A percentile compares a stretch with the other conserved stretches of the same genome.
phyloP scores from a whole-genome alignment of 1,140 invertebrate genomes.

The Choristoneura fumiferana region DNA sequence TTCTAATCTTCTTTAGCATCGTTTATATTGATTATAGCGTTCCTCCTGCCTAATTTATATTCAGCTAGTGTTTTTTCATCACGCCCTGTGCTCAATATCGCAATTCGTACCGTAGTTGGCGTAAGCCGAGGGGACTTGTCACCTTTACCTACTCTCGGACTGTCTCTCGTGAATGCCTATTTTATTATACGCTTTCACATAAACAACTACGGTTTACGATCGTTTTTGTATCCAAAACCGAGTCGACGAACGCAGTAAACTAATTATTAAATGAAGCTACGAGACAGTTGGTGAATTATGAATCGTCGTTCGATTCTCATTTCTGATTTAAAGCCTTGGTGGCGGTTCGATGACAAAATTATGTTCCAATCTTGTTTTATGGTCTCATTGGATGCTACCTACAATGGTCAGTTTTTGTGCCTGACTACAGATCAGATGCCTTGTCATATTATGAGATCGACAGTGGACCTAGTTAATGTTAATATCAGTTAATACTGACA shows the following conservation, averaged over 20 bases:
- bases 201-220: slow-evolving; percentile 55
- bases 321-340: slow-evolving; percentile 37
- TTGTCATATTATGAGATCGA: too few relatives aligned
- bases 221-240: slow-evolving; percentile 44
- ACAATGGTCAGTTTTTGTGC: slow-evolving; percentile 46
- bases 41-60: slow-evolving; percentile 76
- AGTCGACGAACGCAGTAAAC: slow-evolving; percentile 38
- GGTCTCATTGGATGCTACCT: slow-evolving; percentile 38
- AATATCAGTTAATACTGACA: too few relatives aligned
- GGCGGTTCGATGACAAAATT: slow-evolving; percentile 47
- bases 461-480: too few relatives aligned
- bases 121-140: slow-evolving; percentile 69
- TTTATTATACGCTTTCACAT: slow-evolving; percentile 57
- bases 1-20: slow-evolving; percentile 77
- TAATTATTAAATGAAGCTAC: slow-evolving; percentile 41
- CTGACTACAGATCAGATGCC: neutral
- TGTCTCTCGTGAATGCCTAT: slow-evolving; percentile 51
- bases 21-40: slow-evolving; percentile 78
- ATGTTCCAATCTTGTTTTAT: slow-evolving; percentile 51
- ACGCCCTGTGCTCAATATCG: slow-evolving; percentile 75
- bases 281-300: slow-evolving; percentile 34
- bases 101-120: slow-evolving; percentile 76
- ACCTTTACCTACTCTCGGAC: slow-evolving; percentile 56
- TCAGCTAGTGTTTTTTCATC: slow-evolving; percentile 78
- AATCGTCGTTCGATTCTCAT: slow-evolving; percentile 36